Conservation (phyloP, 2,888 invertebrate genomes). For the Eupithecia abbreviata region DNA sequence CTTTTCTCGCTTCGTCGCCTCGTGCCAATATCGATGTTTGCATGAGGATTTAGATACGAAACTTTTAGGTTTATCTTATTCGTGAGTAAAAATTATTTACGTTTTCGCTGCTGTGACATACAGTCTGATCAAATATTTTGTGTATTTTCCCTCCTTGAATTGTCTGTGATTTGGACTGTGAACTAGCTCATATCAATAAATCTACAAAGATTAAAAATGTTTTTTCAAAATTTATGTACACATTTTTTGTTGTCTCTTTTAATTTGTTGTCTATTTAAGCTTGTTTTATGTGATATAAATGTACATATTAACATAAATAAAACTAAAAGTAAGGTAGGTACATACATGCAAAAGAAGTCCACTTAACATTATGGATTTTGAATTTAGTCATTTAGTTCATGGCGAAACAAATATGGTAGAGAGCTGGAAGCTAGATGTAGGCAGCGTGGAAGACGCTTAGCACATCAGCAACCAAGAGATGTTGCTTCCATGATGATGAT, state of each 20-base stretch:
- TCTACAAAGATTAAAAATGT: no score
- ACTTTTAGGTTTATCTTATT: neutral
- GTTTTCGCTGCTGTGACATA: neutral
- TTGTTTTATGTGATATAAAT: no score
- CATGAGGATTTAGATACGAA: conserved; percentile 6
- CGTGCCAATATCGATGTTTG: conserved; percentile 44
- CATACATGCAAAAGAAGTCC: neutral
- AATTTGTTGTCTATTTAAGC: no score
- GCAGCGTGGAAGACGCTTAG: neutral
- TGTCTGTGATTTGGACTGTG: no score
- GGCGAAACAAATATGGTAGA: neutral
- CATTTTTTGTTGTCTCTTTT: neutral
- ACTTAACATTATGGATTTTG: neutral
- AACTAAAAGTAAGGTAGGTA: neutral
- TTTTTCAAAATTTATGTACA: neutral
- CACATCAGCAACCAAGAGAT: neutral
- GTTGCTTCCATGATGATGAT: neutral
- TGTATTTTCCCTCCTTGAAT: neutral
- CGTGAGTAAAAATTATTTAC: neutral
- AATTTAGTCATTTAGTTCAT: no score
- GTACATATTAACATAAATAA: neutral
- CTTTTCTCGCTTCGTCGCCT: conserved; percentile 47
- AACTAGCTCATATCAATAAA: no score
- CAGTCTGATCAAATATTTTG: neutral
- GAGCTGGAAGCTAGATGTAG: neutral